These are phyloP conservation scores for Heterocephalus glaber DNA, from an alignment of 2,113 vertebrate species.

Conservation along the genomic window DNA sequence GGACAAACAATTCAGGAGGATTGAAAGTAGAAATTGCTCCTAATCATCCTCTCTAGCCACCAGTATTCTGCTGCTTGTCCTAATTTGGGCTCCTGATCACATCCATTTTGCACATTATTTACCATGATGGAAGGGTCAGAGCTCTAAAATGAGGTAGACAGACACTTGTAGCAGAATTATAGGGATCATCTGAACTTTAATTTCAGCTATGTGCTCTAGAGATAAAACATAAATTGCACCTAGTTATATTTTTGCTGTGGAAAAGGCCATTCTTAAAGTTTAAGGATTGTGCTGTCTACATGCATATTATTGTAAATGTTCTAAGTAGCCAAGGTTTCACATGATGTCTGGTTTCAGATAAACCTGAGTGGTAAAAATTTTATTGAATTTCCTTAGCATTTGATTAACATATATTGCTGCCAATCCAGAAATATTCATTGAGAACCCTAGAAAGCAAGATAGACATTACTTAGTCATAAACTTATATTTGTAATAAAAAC, in stretches of 20 bases:
- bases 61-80: neutral
- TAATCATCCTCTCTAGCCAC: neutral
- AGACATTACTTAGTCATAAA: neutral
- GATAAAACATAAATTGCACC: conserved; percentile 2
- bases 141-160: neutral
- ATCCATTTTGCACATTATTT: neutral
- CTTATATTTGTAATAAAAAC: neutral
- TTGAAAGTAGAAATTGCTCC: neutral
- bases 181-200: neutral
- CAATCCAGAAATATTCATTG: neutral
- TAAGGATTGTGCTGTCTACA: neutral
- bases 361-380: neutral
- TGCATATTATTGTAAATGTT: neutral
- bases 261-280: neutral
- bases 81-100: neutral
- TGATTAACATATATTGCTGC: conserved; percentile 3
- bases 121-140: neutral
- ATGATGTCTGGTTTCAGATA: neutral
- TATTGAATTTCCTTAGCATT: neutral
- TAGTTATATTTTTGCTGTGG: neutral
- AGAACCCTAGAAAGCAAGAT: neutral
- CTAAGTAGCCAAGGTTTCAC: neutral
- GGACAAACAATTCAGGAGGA: neutral
- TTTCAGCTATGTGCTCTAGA: neutral
- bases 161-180: neutral